Percentiles rank a stretch among this genome's conserved stretches.
Conservation (phyloP, 2,797 vertebrate genomes). For the Tragelaphus eurycerus region DNA sequence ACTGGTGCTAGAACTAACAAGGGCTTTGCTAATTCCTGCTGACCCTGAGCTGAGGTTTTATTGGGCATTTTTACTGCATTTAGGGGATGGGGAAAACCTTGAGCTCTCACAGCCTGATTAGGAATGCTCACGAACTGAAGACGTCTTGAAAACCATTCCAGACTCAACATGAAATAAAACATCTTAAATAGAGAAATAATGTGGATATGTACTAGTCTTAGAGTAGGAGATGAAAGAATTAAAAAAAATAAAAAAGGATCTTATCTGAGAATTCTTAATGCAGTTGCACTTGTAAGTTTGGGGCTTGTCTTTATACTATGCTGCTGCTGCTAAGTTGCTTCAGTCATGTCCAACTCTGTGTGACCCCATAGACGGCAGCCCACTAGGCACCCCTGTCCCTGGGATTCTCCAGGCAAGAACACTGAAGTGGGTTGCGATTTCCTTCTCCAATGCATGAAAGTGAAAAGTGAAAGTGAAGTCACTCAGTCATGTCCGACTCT, state of each 20-base stretch:
- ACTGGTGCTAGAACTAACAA: background rate
- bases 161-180: background rate
- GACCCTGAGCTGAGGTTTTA: background rate
- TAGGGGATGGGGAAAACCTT: background rate
- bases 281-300: background rate
- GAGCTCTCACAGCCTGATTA: background rate
- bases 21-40: background rate
- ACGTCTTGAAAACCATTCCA: background rate
- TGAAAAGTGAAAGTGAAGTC: too few relatives aligned
- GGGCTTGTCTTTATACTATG: background rate
- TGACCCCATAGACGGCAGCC: too few relatives aligned
- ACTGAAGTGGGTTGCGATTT: too few relatives aligned
- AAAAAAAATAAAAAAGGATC: background rate
- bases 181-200: background rate
- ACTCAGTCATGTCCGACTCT: rapidly evolving
- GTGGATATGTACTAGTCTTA: background rate
- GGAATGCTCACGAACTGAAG: background rate
- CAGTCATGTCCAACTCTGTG: rapidly evolving
- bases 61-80: background rate
- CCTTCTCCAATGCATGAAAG: too few relatives aligned
- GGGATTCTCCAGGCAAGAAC: too few relatives aligned
- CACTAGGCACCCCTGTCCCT: too few relatives aligned
- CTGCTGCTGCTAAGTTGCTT: too few relatives aligned
- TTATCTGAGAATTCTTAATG: background rate
- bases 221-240: background rate